Conservation (phyloP, 2,888 invertebrate genomes). For the Coleophora deauratella region DNA sequence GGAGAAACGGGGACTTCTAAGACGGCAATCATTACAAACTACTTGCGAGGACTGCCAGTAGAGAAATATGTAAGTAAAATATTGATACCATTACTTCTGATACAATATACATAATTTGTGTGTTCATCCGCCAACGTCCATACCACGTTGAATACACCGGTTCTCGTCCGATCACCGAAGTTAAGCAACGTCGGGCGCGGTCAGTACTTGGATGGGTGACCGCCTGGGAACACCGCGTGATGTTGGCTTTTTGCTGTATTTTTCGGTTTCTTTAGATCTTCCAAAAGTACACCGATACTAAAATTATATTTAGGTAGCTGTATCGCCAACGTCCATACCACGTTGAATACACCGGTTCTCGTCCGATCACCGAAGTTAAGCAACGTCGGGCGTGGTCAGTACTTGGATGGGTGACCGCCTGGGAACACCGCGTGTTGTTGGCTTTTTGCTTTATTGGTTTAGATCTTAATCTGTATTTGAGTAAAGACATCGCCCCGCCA, state of each 20-base stretch:
- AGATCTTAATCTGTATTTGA: no score
- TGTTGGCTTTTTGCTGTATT: slow-evolving; percentile 35
- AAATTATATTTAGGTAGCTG: no score
- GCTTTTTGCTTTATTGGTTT: no score
- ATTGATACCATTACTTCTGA: background rate
- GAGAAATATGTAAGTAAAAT: slow-evolving; percentile 76
- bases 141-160: slow-evolving; percentile 37
- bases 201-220: slow-evolving; percentile 51
- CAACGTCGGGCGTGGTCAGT: background rate
- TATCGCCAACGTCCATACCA: background rate
- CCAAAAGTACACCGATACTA: no score
- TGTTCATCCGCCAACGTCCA: background rate
- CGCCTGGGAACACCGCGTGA: slow-evolving; percentile 41
- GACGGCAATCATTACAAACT: slow-evolving; percentile 90
- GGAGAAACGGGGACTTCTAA: slow-evolving; percentile 96
- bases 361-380: background rate
- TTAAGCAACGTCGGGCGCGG: slow-evolving; percentile 42
- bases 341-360: background rate
- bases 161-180: slow-evolving; percentile 49
- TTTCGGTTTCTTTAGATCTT: no score
- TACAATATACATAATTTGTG: no score
- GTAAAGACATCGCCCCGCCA: no score
- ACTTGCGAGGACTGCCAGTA: slow-evolving; percentile 80
- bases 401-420: background rate
- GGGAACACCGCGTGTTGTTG: background rate